Conservation (phyloP, 2,888 invertebrate species). For the Pocota personata region DNA sequence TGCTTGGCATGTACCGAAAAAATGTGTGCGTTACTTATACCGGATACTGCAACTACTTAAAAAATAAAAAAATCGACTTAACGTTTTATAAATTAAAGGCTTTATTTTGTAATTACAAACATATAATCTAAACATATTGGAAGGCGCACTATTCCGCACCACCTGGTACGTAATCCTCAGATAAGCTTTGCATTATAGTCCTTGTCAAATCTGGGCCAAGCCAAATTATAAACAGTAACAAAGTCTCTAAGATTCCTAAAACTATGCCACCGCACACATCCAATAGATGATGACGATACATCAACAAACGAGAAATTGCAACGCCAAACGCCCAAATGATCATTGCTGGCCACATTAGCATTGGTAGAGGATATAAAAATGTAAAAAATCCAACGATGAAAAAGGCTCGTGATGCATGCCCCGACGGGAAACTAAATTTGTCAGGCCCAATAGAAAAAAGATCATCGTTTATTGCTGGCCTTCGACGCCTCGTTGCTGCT, state of each 20-base stretch:
- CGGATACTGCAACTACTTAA: no score
- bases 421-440: conserved; percentile 96
- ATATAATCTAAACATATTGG: no score
- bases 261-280: conserved; percentile 91
- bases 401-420: conserved; percentile 94
- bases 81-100: no score
- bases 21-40: no score
- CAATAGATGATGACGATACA: conserved; percentile 93
- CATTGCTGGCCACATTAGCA: conserved; percentile 86
- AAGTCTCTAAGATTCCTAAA: conserved; percentile 89
- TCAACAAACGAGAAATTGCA: conserved; percentile 90
- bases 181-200: conserved; percentile 53
- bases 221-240: conserved; percentile 87
- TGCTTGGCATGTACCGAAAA: no score
- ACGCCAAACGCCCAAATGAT: conserved; percentile 90
- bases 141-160: conserved; percentile 48
- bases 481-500: conserved; percentile 89
- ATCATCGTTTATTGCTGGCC: conserved; percentile 89
- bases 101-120: no score
- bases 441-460: conserved; percentile 91
- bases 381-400: conserved; percentile 90
- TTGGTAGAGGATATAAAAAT: conserved; percentile 85
- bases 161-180: conserved; percentile 68
- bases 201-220: conserved; percentile 83
- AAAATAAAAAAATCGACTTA: no score